Evolutionary conservation across 2,113 vertebrate species (phyloP), one percentile per base, ranked within the genome.

Genomic region (Tichodroma muraria): DNA sequence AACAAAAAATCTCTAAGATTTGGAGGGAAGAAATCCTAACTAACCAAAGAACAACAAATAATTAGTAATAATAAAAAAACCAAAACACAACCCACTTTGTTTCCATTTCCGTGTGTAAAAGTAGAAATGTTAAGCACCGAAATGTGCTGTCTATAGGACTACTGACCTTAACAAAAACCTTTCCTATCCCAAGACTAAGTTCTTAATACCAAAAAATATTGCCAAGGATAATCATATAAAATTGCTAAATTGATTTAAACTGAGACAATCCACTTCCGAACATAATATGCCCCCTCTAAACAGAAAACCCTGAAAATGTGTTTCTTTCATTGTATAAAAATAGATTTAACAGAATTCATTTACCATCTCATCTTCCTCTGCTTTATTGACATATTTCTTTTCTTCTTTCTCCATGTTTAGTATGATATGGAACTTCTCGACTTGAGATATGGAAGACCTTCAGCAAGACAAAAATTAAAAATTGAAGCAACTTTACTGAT

Each of bases 321-420:
- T 37, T 64, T 60, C 40, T 76, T 92, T 60, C 49, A 45, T 5
- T 80, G 9, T 64, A 71, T 40, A 85, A 69, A 61, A 91, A n/a
- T 5, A 85, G 56, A 68, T 4, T n/a, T 2, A 84, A 92, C 11
- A 85, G 69, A 91, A 85, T 33, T 27, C 7, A 65, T 96, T n/a
- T 97, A 99, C 99, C 99, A 99, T 99, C 97, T 99, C 99, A 97
- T 99, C 99, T 96, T 99, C 99, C 89, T 98, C 98, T 76, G 98
- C 98, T 95, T 98, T 98, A 96, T 99, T 99, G 94, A 99, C 97
- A 85, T 98, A 97, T 91, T 99, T 98, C 77, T 98, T 96, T 91
- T 99, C 98, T 97, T 99, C 98, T 92, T 98, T 99, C 97, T 99
- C 99, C 99, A 99, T 99, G 91, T 97, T 98, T 98, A 94, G 69